phyloP scores from a whole-genome alignment of 2,797 vertebrate genomes.

The Salarias fasciatus region DNA sequence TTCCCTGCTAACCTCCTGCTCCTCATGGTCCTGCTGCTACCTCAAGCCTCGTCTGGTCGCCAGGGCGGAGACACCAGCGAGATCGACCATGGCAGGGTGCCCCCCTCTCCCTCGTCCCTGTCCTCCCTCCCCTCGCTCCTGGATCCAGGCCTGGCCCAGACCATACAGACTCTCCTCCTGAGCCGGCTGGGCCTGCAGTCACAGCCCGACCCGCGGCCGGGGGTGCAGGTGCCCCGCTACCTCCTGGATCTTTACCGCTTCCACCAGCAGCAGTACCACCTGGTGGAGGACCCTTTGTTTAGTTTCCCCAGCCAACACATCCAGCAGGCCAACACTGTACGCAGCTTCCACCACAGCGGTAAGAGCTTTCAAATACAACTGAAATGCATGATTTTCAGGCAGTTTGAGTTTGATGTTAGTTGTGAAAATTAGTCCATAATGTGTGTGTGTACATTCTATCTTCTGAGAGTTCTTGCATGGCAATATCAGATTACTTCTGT shows the following conservation, averaged over 20 bases:
- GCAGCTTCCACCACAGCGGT: constrained; percentile 87
- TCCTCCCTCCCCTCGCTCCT: constrained; percentile 34
- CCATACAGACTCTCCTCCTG: constrained; percentile 84
- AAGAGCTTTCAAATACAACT: constrained; percentile 25
- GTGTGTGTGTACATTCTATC: no score
- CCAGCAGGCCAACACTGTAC: constrained; percentile 85
- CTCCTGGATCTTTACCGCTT: constrained; percentile 86
- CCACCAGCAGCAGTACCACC: constrained; percentile 83
- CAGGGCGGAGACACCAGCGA: constrained; percentile 76
- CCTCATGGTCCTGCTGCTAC: constrained; percentile 88
- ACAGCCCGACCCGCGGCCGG: constrained; percentile 78
- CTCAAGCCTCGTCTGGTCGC: constrained; percentile 83
- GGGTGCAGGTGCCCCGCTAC: constrained; percentile 80
- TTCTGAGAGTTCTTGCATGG: neutral
- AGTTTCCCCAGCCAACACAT: constrained; percentile 82
- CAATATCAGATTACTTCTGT: constrained; percentile 18
- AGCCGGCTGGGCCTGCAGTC: constrained; percentile 84
- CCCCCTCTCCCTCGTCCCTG: constrained; percentile 39
- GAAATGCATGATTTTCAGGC: neutral
- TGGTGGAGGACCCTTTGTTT: constrained; percentile 80
- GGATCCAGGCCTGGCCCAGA: constrained; percentile 78
- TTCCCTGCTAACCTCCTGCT: constrained; percentile 88
- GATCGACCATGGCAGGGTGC: constrained; percentile 65
- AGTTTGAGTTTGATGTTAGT: neutral
- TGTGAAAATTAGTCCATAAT: no score